Percentiles rank a stretch among this genome's conserved stretches.
Conservation (phyloP, 2,113 vertebrate species). For the Dromas ardeola region DNA sequence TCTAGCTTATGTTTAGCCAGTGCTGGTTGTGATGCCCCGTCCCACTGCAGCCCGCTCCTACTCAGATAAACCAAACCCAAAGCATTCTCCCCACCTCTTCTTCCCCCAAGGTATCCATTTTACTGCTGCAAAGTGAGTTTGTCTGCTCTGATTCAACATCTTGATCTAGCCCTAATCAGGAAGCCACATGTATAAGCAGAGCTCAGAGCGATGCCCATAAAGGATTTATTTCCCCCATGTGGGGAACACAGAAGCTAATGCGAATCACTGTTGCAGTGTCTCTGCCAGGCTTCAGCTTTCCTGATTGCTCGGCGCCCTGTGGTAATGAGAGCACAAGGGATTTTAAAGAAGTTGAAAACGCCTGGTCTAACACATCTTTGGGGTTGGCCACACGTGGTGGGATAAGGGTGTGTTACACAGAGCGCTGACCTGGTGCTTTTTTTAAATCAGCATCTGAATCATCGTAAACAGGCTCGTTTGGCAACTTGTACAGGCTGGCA, state of each 20-base stretch:
- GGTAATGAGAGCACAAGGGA: background rate
- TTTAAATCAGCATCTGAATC: background rate
- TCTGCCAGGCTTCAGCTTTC: background rate
- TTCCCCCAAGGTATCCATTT: background rate
- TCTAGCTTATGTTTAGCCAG: background rate
- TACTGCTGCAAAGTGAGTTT: background rate
- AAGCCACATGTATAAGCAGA: rapidly evolving
- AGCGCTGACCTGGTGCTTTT: background rate
- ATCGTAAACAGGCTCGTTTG: background rate
- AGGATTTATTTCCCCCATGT: background rate
- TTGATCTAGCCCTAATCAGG: background rate
- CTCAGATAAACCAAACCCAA: background rate
- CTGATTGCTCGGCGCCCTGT: background rate
- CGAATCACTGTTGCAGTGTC: rapidly evolving
- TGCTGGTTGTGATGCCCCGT: background rate
- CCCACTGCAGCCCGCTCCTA: background rate
- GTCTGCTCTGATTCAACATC: rapidly evolving
- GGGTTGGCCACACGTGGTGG: background rate
- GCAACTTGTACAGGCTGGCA: background rate
- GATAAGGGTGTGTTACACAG: background rate
- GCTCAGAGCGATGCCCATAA: rapidly evolving
- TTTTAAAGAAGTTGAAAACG: background rate
- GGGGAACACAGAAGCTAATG: background rate
- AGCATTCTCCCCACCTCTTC: background rate
- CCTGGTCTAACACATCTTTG: background rate